Base-by-base conservation (phyloP, 1,140 invertebrate genomes). In the Leptinotarsa undecemlineata region DNA sequence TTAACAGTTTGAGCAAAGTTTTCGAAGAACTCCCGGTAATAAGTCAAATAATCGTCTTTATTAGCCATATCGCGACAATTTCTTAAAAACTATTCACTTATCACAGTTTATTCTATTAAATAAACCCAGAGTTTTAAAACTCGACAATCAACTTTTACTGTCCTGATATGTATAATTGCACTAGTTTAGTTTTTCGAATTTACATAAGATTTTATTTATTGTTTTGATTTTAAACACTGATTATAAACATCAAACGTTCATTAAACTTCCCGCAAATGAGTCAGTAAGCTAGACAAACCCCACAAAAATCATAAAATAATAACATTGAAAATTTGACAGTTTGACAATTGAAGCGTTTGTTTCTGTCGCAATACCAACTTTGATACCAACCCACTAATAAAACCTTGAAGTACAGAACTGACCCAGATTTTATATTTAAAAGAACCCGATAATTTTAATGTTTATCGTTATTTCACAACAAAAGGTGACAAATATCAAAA, bases 11-110 rank as follows among this genome's bases (percentile, higher is more conserved):
- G 86, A 74, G 90, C 87, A 85, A 93, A 92, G 83, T 89, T 88
- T 71, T 91, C 88, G 81, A 93, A 91, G 86, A 92, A 93, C 76
- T 89, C 86, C 71, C 89, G 87, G 83, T 92, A 92, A 5, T 87
- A 87, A 13, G 87, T 89, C 80, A 92, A 86, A 86, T 92, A 92
- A 83, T 92, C 90, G 72, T 90, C 90, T 80, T 90, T 82, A 78
- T 84, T 84, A 42, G 84, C 83, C 84, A 85, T 85, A 67, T 73
- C 61, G 71, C 63, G 60, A 72, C 71, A 48, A 33, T 42, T 15
- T 15, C 47, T 47, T 47, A 11, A 57, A 42, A 48, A 33, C 48
- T 57, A 42, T 14, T 71, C 21, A 64, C 57, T 66, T 73, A 73
- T 73, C 71, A 73, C 71, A 73, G 62, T 33, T 57, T 68, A 57